Percentiles rank a stretch among this genome's conserved stretches.
phyloP scores from a whole-genome alignment of 1,140 invertebrate species.

The Brachionus plicatilis region DNA sequence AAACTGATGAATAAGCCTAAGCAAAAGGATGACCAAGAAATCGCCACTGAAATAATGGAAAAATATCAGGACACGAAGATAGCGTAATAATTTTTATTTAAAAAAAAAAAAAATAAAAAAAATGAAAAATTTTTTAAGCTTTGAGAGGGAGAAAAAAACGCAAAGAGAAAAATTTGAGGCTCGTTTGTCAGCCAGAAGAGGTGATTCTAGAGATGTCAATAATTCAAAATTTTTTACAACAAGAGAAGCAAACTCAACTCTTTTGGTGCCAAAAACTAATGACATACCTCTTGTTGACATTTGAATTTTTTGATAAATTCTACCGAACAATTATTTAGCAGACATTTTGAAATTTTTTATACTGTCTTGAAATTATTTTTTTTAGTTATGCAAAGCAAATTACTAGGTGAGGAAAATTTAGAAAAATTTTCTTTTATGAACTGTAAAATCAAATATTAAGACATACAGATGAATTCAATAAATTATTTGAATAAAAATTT shows the following conservation, averaged over 20 bases:
- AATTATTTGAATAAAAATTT: neutral
- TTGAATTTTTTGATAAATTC: neutral
- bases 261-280: neutral
- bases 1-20: neutral
- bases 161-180: constrained; percentile 24
- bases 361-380: neutral
- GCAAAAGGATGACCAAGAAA: constrained; percentile 24
- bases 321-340: neutral
- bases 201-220: neutral
- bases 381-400: neutral
- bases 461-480: neutral
- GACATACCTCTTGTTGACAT: constrained; percentile 22
- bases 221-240: neutral
- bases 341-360: neutral
- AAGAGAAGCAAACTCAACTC: neutral
- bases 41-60: constrained; percentile 32
- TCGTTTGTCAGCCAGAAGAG: constrained; percentile 30
- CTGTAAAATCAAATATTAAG: too few relatives aligned
- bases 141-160: constrained; percentile 16
- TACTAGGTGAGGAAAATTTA: neutral
- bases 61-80: neutral
- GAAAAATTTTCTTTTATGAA: neutral
- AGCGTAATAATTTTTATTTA: neutral
- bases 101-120: too few relatives aligned
- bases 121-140: too few relatives aligned